Conservation (phyloP, 2,113 vertebrate species). For the Cynoglossus semilaevis region DNA sequence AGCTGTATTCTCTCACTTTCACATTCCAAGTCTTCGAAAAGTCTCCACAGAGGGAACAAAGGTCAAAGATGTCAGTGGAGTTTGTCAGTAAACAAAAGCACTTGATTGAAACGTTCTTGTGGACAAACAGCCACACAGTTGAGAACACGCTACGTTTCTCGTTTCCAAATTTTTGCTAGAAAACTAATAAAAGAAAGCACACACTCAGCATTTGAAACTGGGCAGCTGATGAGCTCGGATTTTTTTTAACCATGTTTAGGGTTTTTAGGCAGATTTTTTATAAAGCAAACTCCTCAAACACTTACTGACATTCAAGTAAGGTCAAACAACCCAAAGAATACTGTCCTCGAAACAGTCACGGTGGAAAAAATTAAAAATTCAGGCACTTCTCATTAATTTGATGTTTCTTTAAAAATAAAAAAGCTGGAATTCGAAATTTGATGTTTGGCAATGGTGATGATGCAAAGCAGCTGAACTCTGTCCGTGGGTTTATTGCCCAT, state of each 20-base stretch:
- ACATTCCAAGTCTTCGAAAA: conserved; percentile 93
- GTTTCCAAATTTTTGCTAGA: conserved; percentile 43
- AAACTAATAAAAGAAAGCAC: conserved; percentile 30
- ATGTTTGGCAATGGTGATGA: conserved; percentile 80
- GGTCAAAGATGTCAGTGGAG: conserved; percentile 52
- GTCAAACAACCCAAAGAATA: conserved; percentile 78
- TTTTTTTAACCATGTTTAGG: conserved; percentile 61
- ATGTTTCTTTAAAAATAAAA: conserved; percentile 82
- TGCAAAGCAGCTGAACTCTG: conserved; percentile 52
- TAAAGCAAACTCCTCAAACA: conserved; percentile 81
- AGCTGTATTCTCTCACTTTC: conserved; percentile 86
- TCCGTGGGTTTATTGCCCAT: background rate
- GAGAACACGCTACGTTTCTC: conserved; percentile 36
- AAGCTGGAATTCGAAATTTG: conserved; percentile 71
- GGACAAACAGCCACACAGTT: conserved; percentile 45
- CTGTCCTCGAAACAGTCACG: conserved; percentile 85
- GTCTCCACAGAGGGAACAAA: conserved; percentile 42
- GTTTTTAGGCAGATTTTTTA: conserved; percentile 82
- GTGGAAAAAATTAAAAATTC: conserved; percentile 83
- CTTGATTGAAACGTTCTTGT: conserved; percentile 40
- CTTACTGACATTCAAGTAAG: conserved; percentile 97
- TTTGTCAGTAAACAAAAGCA: conserved; percentile 66
- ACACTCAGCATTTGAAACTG: conserved; percentile 53
- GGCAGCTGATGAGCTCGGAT: conserved; percentile 55
- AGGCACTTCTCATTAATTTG: conserved; percentile 96